A percentile compares a stretch with the other conserved stretches of the same genome.
Evolutionary conservation across 1,140 invertebrate species (phyloP).

Genomic region (Monochamus saltuarius): DNA sequence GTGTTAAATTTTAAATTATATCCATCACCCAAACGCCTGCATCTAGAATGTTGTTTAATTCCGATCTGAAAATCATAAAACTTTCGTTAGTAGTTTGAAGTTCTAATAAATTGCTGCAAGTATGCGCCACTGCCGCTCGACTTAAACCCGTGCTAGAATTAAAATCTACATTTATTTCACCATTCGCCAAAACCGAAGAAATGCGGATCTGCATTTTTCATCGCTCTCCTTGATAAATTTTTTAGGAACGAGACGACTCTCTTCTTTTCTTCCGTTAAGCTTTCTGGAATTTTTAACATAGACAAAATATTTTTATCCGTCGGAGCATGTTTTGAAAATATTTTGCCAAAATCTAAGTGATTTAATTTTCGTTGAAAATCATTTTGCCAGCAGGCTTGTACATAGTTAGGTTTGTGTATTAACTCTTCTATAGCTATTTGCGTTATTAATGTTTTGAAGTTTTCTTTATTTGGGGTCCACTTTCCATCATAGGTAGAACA

Average conservation of each 20-base stretch:
- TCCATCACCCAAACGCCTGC: conserved; percentile 6
- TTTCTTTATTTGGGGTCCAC: not conserved
- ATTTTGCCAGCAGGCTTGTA: not conserved
- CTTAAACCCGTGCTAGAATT: no score
- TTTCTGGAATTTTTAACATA: not conserved
- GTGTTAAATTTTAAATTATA: not conserved
- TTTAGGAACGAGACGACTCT: not conserved
- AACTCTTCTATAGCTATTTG: conserved; percentile 4
- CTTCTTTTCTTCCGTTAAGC: not conserved
- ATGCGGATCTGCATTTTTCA: no score
- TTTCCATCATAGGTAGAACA: conserved; percentile 2
- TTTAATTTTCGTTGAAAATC: not conserved
- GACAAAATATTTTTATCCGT: not conserved
- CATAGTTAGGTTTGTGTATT: not conserved
- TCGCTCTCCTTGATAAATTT: not conserved
- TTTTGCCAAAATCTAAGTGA: not conserved
- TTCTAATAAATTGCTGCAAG: not conserved
- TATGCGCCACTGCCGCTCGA: conserved; percentile 3
- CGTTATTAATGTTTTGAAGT: conserved; percentile 4
- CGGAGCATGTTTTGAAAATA: not conserved
- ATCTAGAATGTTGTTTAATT: not conserved
- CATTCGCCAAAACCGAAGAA: no score
- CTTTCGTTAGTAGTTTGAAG: not conserved
- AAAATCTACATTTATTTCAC: no score
- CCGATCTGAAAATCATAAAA: conserved; percentile 1